Percentiles rank a stretch among this genome's conserved stretches.
Conservation (phyloP, 2,113 vertebrate genomes). For the Lycaon pictus region DNA sequence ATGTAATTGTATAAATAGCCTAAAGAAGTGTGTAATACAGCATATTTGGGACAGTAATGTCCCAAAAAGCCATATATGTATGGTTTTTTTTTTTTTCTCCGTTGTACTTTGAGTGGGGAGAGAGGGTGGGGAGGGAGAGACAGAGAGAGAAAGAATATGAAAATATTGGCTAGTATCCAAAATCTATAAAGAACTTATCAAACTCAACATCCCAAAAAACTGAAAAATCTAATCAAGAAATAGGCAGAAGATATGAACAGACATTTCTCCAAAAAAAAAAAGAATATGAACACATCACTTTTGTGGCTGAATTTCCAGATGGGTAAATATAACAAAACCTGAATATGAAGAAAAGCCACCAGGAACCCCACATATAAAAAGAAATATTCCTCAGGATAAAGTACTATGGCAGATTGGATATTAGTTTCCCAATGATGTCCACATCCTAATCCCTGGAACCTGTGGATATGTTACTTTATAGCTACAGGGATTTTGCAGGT, state of each 20-base stretch:
- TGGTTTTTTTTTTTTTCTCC: not conserved
- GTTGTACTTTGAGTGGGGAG: not conserved
- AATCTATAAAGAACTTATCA: not conserved
- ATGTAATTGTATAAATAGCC: slow-evolving; percentile 40
- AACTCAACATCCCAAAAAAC: not conserved
- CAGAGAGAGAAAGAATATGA: not conserved
- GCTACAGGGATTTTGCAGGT: not conserved
- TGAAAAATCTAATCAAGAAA: not conserved
- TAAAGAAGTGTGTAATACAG: slow-evolving; percentile 47
- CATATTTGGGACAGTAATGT: not conserved
- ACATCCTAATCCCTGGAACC: not conserved
- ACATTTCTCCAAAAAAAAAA: not conserved
- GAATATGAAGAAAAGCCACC: not conserved
- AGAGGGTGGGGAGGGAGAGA: not conserved
- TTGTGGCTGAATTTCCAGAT: not conserved
- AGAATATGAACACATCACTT: not conserved
- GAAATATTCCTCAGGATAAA: slow-evolving; percentile 1
- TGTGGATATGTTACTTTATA: not conserved
- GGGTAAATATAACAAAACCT: slow-evolving; percentile 16
- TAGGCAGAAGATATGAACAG: not conserved
- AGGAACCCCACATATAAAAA: not conserved
- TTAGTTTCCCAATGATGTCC: not conserved
- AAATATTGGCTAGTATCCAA: not conserved
- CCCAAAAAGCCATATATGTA: not conserved
- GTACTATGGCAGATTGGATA: not conserved